phyloP scores from a whole-genome alignment of 2,113 vertebrate species.

The Cyprinus carpio region DNA sequence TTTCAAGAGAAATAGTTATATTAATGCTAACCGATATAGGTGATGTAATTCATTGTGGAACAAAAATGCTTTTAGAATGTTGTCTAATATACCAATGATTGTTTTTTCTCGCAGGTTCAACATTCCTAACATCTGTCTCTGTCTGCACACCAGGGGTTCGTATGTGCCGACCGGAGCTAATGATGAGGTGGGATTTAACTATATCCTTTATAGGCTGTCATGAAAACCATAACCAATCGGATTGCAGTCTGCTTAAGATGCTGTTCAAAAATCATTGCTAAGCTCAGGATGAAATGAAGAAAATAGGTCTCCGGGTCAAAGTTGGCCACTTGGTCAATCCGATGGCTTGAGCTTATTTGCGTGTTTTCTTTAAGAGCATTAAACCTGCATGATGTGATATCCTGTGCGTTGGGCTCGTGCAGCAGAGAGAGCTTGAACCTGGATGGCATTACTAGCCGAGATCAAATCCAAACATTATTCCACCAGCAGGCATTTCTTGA shows the following conservation, averaged over 20 bases:
- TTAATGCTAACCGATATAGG: neutral
- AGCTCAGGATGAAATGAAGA: slow-evolving; percentile 1
- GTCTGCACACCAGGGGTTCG: neutral
- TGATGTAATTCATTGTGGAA: neutral
- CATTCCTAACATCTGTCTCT: neutral
- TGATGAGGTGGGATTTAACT: neutral
- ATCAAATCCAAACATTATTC: slow-evolving; percentile 62
- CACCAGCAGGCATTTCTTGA: slow-evolving; percentile 61
- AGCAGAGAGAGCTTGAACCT: slow-evolving; percentile 18
- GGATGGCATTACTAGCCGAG: slow-evolving; percentile 56
- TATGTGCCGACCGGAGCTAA: neutral
- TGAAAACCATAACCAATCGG: neutral
- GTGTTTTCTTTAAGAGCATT: slow-evolving; percentile 1
- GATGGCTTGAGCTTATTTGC: neutral
- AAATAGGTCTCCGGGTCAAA: neutral
- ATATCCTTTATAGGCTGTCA: neutral
- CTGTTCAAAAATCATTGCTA: slow-evolving; percentile 2
- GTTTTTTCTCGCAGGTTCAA: neutral
- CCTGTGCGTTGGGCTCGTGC: neutral
- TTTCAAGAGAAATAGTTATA: neutral
- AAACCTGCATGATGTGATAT: slow-evolving; percentile 1
- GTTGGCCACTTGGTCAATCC: neutral
- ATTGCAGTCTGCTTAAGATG: slow-evolving; percentile 2
- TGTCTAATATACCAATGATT: neutral
- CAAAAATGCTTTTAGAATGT: neutral